Evolutionary conservation across 2,888 invertebrate species (phyloP), one percentile per base, ranked within the genome.

Genomic region (Ecdyonurus torrentis): DNA sequence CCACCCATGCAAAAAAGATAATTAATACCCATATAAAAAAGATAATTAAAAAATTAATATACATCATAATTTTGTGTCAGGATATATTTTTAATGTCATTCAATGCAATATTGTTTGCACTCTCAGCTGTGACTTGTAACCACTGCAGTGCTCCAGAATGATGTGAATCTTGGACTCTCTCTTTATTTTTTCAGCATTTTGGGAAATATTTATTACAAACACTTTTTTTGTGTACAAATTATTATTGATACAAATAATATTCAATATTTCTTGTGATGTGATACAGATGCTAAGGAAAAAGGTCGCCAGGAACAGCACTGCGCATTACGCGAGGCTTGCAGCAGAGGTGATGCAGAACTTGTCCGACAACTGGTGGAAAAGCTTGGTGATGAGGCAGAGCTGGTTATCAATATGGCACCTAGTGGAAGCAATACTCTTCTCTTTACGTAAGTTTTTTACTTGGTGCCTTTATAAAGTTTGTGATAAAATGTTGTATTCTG

Each of bases 391-490:
- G 83, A 85, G 68, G 83, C 87, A 0, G 85, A 85, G 61, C 81
- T 85, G 61, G 81, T 94, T 62, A 83, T 91, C 67, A 95, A 95
- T 73, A 83, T 91, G 79, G 87, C 92, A 2, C 91, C 91, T 1
- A 87, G 86, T 65, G 94, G 93, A 1, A 89, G 90, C 22, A 91
- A 90, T 70, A 92, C 93, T 0, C 75, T 95, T 66, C 77, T 96
- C 25, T 94, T 91, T 72, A 83, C 86, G 91, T 91, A 72, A 83
- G 85, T 79, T n/a, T 52, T 61, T 60, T 50, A 22, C 59, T 22
- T 7, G 23, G 37, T 59, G 23, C 37, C 37, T 55, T 53, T n/a
- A 64, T 22, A 10, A 64, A 58, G 25, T 59, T 18, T 60, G 59
- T 63, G 25, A 23, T 52, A 63, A 50, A 15, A 50, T 52, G 25